phyloP scores from a whole-genome alignment of 37 sponge, comb jelly and placozoan species.

The Aphrocallistes beatrix region DNA sequence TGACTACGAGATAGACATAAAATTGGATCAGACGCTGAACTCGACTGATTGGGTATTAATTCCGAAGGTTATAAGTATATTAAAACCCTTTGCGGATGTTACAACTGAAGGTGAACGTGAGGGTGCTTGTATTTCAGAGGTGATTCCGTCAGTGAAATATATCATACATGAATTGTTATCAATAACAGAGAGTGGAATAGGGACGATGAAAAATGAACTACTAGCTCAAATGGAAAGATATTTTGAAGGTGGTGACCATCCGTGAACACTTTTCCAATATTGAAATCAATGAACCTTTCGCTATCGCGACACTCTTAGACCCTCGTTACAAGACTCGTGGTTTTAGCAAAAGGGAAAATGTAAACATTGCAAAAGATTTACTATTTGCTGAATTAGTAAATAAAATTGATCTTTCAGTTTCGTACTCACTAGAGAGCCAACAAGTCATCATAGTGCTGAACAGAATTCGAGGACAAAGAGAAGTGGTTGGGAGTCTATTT shows the following conservation, averaged over 20 bases:
- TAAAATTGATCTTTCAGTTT: constrained; percentile 17
- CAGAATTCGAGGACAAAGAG: constrained; percentile 16
- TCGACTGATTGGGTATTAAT: too few relatives aligned
- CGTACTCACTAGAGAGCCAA: neutral
- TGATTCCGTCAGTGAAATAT: neutral
- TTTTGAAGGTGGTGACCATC: neutral
- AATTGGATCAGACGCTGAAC: too few relatives aligned
- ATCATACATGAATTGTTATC: neutral
- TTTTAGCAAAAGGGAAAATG: constrained; percentile 14
- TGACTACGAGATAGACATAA: too few relatives aligned
- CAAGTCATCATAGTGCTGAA: constrained; percentile 6
- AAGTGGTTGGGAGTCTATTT: constrained; percentile 19
- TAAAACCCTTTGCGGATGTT: neutral
- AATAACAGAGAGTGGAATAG: neutral
- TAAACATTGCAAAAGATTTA: constrained; percentile 16
- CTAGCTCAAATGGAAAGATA: neutral
- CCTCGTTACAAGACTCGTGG: constrained; percentile 11
- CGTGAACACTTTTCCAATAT: neutral
- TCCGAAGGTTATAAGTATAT: neutral
- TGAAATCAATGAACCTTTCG: neutral
- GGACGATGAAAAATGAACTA: neutral
- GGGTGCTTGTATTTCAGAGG: neutral
- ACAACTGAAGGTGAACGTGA: neutral
- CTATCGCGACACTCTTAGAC: constrained; percentile 2
- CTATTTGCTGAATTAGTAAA: constrained; percentile 15